Evolutionary conservation across 2,888 invertebrate genomes (phyloP), one percentile per base, ranked within the genome.

Genomic region (Dioctria linearis): DNA sequence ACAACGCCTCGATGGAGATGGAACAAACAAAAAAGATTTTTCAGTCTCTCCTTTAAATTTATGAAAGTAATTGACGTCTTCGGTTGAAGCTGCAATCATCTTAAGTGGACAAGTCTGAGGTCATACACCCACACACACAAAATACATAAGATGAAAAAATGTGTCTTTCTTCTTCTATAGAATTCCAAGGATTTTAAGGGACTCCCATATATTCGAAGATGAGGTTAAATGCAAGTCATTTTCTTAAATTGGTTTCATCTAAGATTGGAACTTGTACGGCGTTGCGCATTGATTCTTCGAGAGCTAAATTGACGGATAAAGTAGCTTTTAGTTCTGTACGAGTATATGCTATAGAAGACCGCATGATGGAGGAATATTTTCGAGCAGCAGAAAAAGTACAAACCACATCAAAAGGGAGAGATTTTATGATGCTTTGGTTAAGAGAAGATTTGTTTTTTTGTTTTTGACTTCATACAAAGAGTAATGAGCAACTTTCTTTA

Each of bases 161-260:
- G 13, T 49, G 13, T 71, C 71, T 6, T n/a, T 51, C 39, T n/a
- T 51, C 39, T 4, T 39, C 11, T 51, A 39, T 8, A 54, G 54
- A 8, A 39, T 54, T 71, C 25, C 11, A 39, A n/a, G 51, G n/a
- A 39, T 54, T 25, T 54, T 5, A 4, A 54, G 39, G 54, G n/a
- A 40, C 5, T 11, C 39, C 6, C 5, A 25, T 59, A 3, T 25
- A 9, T 59, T 59, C 25, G 6, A 13, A 54, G 71, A 71, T 40
- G 71, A 40, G 59, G 11, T 71, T 39, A 49, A 54, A 71, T 71
- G 71, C 71, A 54, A 51, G 37, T 54, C 54, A 54, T n/a, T 71
- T 71, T 54, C 51, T 71, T 37, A 71, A 71, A 71, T 71, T 37
- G 57, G 54, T 71, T 71, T 40, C 13, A 25, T 71, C 71, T 54